These are phyloP conservation scores for Chirona hameri DNA, from an alignment of 2,888 invertebrate species.

Conservation along the genomic window DNA sequence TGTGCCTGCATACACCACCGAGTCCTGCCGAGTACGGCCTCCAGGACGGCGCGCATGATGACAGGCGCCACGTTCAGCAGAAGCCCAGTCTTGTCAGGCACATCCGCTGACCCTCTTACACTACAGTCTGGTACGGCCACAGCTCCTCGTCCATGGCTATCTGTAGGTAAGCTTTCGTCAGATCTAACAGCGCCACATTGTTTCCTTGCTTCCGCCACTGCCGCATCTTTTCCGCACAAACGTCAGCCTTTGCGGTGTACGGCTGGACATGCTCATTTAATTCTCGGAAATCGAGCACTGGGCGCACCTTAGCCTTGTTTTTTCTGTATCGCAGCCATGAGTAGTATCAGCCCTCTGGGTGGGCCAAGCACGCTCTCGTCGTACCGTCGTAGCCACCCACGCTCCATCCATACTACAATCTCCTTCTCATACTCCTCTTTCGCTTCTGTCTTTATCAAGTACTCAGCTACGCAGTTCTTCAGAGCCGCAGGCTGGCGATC, in stretches of 20 bases:
- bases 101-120: background rate
- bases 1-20: background rate
- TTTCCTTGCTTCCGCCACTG: constrained; percentile 4
- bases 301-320: constrained; percentile 31
- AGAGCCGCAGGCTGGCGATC: background rate
- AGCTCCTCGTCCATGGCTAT: constrained; percentile 26
- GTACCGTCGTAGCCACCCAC: constrained; percentile 27
- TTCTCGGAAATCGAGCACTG: constrained; percentile 25
- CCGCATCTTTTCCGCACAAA: constrained; percentile 25
- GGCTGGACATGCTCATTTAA: constrained; percentile 7
- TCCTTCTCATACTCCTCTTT: constrained; percentile 28
- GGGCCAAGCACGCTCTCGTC: background rate
- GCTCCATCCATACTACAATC: constrained; percentile 9
- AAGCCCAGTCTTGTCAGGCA: background rate
- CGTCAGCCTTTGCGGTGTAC: constrained; percentile 30
- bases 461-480: background rate
- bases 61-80: background rate
- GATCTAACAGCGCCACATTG: constrained; percentile 26
- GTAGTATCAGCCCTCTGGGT: constrained; percentile 27
- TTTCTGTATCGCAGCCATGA: constrained; percentile 31
- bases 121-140: constrained; percentile 5
- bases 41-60: background rate
- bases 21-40: background rate
- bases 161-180: constrained; percentile 26
- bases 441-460: background rate